These are phyloP conservation scores for Microctonus aethiopoides DNA, from an alignment of 2,888 invertebrate species.

Conservation along the genomic window DNA sequence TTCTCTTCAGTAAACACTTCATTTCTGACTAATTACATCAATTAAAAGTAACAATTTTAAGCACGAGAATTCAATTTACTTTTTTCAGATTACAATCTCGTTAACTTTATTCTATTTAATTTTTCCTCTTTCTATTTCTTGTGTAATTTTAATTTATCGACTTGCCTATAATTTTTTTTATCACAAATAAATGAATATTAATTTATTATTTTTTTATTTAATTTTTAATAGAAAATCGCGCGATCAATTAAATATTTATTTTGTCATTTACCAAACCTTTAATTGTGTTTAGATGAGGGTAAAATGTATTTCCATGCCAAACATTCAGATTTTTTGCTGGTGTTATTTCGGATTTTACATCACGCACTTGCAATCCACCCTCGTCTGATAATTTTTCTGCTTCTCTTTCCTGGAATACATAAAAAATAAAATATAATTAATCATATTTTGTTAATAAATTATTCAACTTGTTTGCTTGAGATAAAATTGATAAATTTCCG, in stretches of 20 bases:
- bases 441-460: neutral
- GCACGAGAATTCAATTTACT: too few species aligned
- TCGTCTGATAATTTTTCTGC: slow-evolving; percentile 62
- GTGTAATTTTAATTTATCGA: too few species aligned
- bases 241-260: slow-evolving; percentile 11
- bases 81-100: neutral
- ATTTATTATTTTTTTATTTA: neutral
- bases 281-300: slow-evolving; percentile 56
- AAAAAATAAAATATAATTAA: slow-evolving; percentile 8
- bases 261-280: slow-evolving; percentile 49
- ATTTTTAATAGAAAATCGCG: neutral
- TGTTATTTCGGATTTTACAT: slow-evolving; percentile 57
- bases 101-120: neutral
- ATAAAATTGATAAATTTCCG: slow-evolving; percentile 34
- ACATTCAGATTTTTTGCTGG: slow-evolving; percentile 56
- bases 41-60: slow-evolving; percentile 53
- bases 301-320: slow-evolving; percentile 59
- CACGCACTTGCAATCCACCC: slow-evolving; percentile 48
- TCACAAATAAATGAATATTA: too few species aligned
- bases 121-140: neutral
- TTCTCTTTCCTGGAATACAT: slow-evolving; percentile 56
- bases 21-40: slow-evolving; percentile 62
- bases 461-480: slow-evolving; percentile 2
- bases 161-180: too few species aligned
- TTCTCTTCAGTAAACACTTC: slow-evolving; percentile 59